These are phyloP conservation scores for Amaurobius ferox DNA, from an alignment of 2,888 invertebrate genomes.

Conservation along the genomic window DNA sequence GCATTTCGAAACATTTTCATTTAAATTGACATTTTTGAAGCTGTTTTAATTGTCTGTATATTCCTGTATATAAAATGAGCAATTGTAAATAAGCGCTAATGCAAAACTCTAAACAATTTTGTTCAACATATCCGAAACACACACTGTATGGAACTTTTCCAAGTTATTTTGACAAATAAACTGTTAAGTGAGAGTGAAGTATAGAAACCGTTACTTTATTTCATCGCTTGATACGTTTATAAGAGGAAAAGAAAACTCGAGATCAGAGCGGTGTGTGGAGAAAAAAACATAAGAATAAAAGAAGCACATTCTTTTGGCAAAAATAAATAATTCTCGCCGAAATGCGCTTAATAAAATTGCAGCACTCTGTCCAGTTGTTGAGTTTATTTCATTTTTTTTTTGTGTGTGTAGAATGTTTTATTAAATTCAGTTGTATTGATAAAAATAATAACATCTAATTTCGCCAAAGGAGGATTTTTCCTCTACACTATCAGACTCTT, in stretches of 20 bases:
- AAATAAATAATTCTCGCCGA: not conserved
- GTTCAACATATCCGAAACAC: not conserved
- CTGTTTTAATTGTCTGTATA: too few species aligned
- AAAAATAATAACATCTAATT: too few species aligned
- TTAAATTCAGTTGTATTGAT: too few species aligned
- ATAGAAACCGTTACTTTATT: not conserved
- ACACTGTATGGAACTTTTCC: not conserved
- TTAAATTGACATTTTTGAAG: too few species aligned
- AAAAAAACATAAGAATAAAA: too few species aligned
- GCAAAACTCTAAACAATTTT: too few species aligned
- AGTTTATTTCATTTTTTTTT: not conserved
- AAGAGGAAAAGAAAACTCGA: not conserved
- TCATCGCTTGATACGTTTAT: not conserved
- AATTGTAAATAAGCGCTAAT: too few species aligned
- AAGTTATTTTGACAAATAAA: conserved; percentile 1
- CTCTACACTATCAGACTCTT: too few species aligned
- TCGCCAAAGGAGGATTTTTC: too few species aligned
- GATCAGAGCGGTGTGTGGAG: not conserved
- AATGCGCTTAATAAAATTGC: not conserved
- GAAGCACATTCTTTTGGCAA: not conserved
- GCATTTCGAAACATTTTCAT: too few species aligned
- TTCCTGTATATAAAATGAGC: too few species aligned
- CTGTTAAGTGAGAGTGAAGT: not conserved
- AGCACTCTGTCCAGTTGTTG: not conserved
- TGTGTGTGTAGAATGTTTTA: too few species aligned